phyloP scores from a whole-genome alignment of 2,113 vertebrate genomes.

The Peromyscus leucopus region DNA sequence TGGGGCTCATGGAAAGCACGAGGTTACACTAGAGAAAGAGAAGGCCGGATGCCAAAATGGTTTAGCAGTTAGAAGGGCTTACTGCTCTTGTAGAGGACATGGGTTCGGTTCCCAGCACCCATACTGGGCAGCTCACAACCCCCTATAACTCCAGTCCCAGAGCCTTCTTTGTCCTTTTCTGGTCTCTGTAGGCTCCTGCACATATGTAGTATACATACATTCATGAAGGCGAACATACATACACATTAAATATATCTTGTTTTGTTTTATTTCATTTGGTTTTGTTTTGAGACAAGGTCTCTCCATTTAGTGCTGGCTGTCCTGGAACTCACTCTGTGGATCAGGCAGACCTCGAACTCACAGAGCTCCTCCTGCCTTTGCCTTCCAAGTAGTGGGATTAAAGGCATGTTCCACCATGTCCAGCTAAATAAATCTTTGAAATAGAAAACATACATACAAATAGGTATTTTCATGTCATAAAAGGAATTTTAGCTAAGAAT shows the following conservation, averaged over 20 bases:
- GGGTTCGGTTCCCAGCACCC: not conserved
- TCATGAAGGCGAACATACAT: not conserved
- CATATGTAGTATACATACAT: not conserved
- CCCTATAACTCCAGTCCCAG: not conserved
- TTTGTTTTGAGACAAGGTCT: not conserved
- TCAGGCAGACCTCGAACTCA: not conserved
- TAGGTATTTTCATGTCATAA: not conserved
- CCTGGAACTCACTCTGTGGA: not conserved
- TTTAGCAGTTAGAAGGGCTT: not conserved
- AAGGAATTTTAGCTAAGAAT: not conserved
- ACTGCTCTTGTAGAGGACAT: not conserved
- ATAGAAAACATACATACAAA: not conserved
- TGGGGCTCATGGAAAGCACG: not conserved
- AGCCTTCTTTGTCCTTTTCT: not conserved
- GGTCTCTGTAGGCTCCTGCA: not conserved
- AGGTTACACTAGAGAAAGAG: conserved; percentile 23
- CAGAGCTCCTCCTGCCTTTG: not conserved
- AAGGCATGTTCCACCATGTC: not conserved
- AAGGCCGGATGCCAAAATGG: not conserved
- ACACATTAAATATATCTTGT: not conserved
- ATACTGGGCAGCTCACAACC: not conserved
- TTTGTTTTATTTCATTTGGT: not conserved
- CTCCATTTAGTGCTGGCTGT: not conserved
- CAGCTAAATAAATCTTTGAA: not conserved
- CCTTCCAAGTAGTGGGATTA: not conserved